Evolutionary conservation across 2,888 invertebrate species (phyloP).

Genomic region (Caradrina clavipalpis): DNA sequence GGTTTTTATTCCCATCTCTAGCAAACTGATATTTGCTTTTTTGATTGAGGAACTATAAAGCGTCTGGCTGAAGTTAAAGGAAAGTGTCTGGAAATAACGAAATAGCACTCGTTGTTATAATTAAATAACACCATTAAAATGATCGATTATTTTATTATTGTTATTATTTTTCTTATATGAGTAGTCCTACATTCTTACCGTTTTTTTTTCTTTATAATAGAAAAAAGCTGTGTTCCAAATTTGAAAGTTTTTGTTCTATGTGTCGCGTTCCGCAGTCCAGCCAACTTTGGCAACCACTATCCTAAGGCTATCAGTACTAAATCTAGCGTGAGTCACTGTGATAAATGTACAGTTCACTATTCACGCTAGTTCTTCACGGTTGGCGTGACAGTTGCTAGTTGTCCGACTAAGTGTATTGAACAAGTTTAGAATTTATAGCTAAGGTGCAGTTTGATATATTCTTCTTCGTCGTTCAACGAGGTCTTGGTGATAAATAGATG

Average conservation of each 20-base stretch:
- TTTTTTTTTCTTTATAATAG: background rate
- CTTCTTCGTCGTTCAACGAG: slow-evolving; percentile 37
- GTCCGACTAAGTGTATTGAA: slow-evolving; percentile 59
- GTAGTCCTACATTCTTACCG: too few species aligned
- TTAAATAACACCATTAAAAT: too few species aligned
- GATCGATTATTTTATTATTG: too few species aligned
- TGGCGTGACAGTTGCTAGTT: slow-evolving; percentile 51
- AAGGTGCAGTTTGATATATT: slow-evolving; percentile 44
- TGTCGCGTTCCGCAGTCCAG: background rate
- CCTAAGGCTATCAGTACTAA: slow-evolving; percentile 17
- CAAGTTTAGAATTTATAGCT: slow-evolving; percentile 51
- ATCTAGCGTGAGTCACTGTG: slow-evolving; percentile 51
- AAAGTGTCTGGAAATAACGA: too few species aligned
- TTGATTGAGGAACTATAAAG: too few species aligned
- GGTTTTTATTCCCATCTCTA: too few species aligned
- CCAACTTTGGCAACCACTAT: background rate
- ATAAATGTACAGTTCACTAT: slow-evolving; percentile 53
- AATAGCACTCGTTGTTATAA: too few species aligned
- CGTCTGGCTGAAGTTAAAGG: too few species aligned
- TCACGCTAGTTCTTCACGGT: slow-evolving; percentile 41
- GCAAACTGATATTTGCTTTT: too few species aligned
- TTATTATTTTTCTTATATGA: too few species aligned
- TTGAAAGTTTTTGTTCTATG: background rate
- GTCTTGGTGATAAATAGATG: slow-evolving; percentile 36
- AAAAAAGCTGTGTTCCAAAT: background rate